Conservation (phyloP, 2,797 vertebrate species). For the Iguana delicatissima region DNA sequence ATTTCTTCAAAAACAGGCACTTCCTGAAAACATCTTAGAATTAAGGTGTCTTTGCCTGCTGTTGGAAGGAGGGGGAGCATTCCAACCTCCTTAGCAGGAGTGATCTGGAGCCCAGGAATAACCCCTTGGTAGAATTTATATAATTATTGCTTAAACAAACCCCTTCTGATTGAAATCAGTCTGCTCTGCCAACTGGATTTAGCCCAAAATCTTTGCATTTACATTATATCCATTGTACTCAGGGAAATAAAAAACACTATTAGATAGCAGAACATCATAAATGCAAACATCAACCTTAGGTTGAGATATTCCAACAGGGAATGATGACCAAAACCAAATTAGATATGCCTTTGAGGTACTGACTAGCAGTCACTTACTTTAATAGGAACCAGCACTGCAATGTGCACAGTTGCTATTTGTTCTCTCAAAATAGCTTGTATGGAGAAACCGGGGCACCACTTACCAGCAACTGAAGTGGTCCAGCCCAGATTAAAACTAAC, state of each 20-base stretch:
- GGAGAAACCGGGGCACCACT: background rate
- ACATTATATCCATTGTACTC: background rate
- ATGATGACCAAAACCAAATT: background rate
- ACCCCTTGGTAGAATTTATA: too few relatives aligned
- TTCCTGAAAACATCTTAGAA: too few relatives aligned
- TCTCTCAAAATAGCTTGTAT: constrained; percentile 70
- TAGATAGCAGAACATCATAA: background rate
- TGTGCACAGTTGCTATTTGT: constrained; percentile 52
- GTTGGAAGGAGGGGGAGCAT: too few relatives aligned
- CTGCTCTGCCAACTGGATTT: too few relatives aligned
- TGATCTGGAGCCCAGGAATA: too few relatives aligned
- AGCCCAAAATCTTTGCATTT: too few relatives aligned
- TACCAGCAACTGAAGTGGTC: background rate
- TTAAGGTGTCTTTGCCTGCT: too few relatives aligned
- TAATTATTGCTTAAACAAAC: too few relatives aligned
- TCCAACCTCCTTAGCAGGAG: too few relatives aligned
- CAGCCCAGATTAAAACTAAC: background rate
- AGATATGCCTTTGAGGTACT: constrained; percentile 59
- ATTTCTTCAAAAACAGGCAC: too few relatives aligned
- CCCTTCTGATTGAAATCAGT: too few relatives aligned
- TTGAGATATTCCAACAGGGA: background rate
- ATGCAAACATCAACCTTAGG: background rate
- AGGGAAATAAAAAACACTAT: too few relatives aligned
- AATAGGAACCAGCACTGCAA: constrained; percentile 64
- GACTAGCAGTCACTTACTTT: constrained; percentile 72